Conservation (phyloP, 23 tunicate genomes). For the Botrylloides violaceus region DNA sequence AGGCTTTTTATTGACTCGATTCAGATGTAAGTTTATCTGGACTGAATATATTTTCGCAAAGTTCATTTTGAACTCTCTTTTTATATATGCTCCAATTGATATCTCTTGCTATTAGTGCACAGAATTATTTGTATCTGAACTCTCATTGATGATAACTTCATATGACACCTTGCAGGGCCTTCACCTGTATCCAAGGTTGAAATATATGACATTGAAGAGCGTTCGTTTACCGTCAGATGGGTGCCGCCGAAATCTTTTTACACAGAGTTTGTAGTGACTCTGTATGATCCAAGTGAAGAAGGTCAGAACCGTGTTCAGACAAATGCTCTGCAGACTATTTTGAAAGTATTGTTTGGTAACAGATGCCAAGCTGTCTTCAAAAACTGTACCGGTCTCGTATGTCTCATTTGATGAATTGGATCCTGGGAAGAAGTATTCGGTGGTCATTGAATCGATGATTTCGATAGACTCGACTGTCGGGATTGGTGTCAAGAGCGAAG, state of each 20-base stretch:
- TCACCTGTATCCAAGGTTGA: neutral
- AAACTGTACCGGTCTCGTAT: neutral
- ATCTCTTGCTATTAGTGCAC: no score
- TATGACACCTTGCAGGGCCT: conserved; percentile 10
- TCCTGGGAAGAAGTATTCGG: neutral
- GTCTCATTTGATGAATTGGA: neutral
- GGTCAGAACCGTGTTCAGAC: neutral
- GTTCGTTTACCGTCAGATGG: conserved; percentile 13
- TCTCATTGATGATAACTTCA: no score
- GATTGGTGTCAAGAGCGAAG: neutral
- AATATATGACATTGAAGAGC: conserved; percentile 4
- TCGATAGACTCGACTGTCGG: neutral
- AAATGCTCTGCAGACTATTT: no score
- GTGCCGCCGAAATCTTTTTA: conserved; percentile 3
- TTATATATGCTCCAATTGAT: no score
- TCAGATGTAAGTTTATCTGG: no score
- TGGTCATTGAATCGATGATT: neutral
- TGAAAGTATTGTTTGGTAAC: no score
- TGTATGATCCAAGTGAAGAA: neutral
- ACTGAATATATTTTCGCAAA: no score
- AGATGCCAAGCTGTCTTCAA: neutral
- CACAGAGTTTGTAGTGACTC: neutral
- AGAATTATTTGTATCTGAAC: no score
- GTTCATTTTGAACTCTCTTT: no score
- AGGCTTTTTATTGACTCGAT: no score